Conservation (phyloP, 2,888 invertebrate species). For the Idaea biselata region DNA sequence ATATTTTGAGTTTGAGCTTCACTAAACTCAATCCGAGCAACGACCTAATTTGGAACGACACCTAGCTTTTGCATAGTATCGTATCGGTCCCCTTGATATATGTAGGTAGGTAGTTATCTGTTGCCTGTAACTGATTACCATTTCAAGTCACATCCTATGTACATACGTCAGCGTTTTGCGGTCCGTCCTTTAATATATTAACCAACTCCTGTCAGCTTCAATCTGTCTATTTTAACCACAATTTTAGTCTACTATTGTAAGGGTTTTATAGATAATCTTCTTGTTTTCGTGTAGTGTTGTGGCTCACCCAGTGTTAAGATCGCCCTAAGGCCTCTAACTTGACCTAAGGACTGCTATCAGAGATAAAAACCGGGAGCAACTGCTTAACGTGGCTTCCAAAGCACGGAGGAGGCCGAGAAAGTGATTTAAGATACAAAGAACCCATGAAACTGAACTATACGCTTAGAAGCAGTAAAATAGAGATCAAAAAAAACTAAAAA, state of each 20-base stretch:
- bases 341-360: no score
- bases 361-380: no score
- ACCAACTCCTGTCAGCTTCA: background rate
- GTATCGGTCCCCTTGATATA: background rate
- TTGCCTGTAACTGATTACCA: background rate
- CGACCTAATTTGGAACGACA: no score
- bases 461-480: background rate
- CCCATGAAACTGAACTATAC: background rate
- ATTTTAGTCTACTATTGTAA: background rate
- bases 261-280: no score
- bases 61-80: no score
- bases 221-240: background rate
- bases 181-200: slow-evolving; percentile 9
- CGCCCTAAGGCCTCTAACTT: no score
- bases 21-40: no score
- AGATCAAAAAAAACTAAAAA: background rate
- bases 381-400: no score
- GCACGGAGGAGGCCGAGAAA: no score
- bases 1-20: no score
- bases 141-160: background rate
- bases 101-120: background rate
- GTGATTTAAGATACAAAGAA: background rate
- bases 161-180: slow-evolving; percentile 9
- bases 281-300: no score
- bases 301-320: no score